Evolutionary conservation across 2,888 invertebrate species (phyloP), one percentile per base, ranked within the genome.

Genomic region (Cryptocephalus moraei): DNA sequence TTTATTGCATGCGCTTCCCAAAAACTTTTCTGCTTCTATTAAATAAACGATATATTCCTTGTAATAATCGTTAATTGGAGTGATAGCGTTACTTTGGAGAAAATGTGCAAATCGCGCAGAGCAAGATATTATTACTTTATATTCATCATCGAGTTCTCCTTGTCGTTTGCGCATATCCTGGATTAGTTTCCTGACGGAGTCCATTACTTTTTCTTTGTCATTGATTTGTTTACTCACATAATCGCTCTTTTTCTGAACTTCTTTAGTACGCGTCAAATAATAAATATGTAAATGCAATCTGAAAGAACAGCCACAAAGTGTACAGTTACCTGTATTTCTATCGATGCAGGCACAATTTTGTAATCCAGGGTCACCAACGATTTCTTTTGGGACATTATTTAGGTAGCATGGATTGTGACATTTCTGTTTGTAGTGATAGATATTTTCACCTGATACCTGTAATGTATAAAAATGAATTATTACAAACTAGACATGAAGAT

Each of bases 341-440:
- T 36, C 36, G 60, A 67, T 68, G 6, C 66, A 62, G 12, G 59
- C 51, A 54, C 67, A 68, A 43, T 59, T 10, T 6, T 58, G 52
- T 45, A 68, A 53, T 48, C 57, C 62, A 2, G 65, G 60, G 42
- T 57, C 56, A 22, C 67, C 67, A 33, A 68, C 57, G 12, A 66
- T 55, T 49, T 69, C 65, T 45, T 53, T 58, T 1, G 61, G 59
- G 4, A 67, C 61, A 47, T 63, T 64, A 9, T 32, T 55, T n/a
- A 68, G 52, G 46, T 62, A 62, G 46, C 67, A 69, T 1, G 66
- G 67, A 53, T 66, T 62, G 44, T 66, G 67, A 40, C 68, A 68
- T 47, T 62, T 51, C 39, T 63, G 62, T 45, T 59, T 61, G 49
- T 66, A 69, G 47, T 67, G 62, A 50, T 56, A 61, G 46, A 61